These are phyloP conservation scores for Grus americana DNA, from an alignment of 2,113 vertebrate genomes.

Conservation along the genomic window DNA sequence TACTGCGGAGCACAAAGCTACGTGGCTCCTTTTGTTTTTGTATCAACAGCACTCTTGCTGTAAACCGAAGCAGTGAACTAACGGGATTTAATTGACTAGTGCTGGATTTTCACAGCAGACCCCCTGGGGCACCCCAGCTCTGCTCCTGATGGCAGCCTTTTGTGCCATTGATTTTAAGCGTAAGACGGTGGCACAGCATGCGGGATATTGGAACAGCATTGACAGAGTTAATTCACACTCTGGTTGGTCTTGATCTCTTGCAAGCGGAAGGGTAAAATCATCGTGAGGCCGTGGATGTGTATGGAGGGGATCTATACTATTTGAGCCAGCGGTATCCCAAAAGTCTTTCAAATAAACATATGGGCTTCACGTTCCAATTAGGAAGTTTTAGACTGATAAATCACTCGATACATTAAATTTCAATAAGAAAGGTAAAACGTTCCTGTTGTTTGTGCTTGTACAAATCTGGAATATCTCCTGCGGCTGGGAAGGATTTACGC, in stretches of 20 bases:
- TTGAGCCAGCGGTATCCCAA: neutral
- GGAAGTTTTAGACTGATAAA: neutral
- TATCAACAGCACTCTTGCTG: neutral
- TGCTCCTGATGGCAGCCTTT: neutral
- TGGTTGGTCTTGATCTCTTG: neutral
- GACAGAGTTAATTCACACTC: neutral
- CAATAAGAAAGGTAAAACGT: neutral
- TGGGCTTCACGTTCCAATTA: neutral
- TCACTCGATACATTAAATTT: neutral
- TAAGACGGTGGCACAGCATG: neutral
- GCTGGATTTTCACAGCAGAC: neutral
- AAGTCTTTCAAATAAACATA: neutral
- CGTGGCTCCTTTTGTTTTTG: neutral
- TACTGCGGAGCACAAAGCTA: neutral
- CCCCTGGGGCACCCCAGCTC: neutral
- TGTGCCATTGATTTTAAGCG: neutral
- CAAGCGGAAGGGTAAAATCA: neutral
- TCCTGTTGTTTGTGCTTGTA: neutral
- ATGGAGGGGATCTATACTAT: neutral
- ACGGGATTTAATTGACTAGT: neutral
- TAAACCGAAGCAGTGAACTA: neutral
- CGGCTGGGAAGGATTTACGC: neutral
- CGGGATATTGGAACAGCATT: neutral
- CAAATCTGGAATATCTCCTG: neutral
- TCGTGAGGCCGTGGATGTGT: neutral